These are phyloP conservation scores for Cladopsammia gracilis DNA, from an alignment of 64 coral and sea anemone genomes.

Conservation along the genomic window DNA sequence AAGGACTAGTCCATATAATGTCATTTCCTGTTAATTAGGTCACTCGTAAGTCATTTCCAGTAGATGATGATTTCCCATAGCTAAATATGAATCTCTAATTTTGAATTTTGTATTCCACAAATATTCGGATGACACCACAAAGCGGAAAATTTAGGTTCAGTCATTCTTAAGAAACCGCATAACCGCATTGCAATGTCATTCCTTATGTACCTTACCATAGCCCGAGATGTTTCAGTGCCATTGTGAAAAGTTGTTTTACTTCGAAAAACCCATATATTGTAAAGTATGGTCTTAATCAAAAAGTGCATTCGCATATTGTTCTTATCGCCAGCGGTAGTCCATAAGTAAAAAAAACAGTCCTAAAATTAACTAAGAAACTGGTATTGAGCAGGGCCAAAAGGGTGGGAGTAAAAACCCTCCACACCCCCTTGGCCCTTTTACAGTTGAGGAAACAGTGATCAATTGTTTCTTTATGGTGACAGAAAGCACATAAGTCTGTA, in stretches of 20 bases:
- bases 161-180: no score
- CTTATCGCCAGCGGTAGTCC: no score
- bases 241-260: no score
- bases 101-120: no score
- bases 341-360: background rate
- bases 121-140: no score
- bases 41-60: no score
- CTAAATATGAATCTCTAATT: no score
- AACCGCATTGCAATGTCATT: background rate
- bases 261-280: conserved; percentile 1
- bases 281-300: background rate
- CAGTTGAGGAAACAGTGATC: conserved; percentile 21
- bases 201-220: background rate
- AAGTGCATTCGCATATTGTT: background rate
- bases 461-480: background rate
- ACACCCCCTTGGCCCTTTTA: background rate
- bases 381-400: background rate
- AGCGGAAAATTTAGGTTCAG: no score
- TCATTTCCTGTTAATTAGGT: no score
- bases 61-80: no score
- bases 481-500: background rate
- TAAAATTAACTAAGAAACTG: background rate
- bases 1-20: no score
- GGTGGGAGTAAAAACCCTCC: background rate
- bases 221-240: background rate